These are phyloP conservation scores for Dione vanillae DNA, from an alignment of 2,888 invertebrate genomes.

Conservation along the genomic window DNA sequence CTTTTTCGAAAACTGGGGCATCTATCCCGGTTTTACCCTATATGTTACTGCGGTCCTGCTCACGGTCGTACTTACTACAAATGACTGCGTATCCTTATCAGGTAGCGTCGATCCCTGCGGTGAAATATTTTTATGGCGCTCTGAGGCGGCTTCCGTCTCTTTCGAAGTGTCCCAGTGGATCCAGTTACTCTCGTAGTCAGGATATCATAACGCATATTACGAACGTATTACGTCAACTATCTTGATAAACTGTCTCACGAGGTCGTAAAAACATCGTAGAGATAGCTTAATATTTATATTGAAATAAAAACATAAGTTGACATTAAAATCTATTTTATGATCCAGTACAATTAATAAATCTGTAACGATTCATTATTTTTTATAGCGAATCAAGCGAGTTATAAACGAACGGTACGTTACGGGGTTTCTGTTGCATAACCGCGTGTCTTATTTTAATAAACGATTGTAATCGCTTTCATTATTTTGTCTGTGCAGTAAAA, in stretches of 20 bases:
- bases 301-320: background rate
- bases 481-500: constrained; percentile 71
- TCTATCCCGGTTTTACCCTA: no score
- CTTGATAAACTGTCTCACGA: constrained; percentile 48
- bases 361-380: constrained; percentile 10
- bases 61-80: constrained; percentile 68
- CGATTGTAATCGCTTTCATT: constrained; percentile 69
- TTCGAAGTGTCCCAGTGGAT: constrained; percentile 61
- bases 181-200: constrained; percentile 71
- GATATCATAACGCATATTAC: constrained; percentile 57
- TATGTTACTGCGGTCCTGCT: constrained; percentile 59
- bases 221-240: constrained; percentile 62
- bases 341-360: constrained; percentile 21
- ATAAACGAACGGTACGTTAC: constrained; percentile 55
- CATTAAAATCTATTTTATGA: background rate
- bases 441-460: constrained; percentile 59
- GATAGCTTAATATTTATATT: constrained; percentile 35
- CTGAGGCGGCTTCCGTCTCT: constrained; percentile 73
- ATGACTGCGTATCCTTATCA: constrained; percentile 80
- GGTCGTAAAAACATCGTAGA: constrained; percentile 31
- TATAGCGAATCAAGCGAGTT: constrained; percentile 39
- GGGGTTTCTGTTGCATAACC: constrained; percentile 26
- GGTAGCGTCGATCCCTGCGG: constrained; percentile 73
- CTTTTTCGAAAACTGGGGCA: no score
- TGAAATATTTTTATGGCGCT: constrained; percentile 80